Evolutionary conservation across 2,797 vertebrate genomes (phyloP), one percentile per base, ranked within the genome.

Genomic region (Corythornis leucogaster): DNA sequence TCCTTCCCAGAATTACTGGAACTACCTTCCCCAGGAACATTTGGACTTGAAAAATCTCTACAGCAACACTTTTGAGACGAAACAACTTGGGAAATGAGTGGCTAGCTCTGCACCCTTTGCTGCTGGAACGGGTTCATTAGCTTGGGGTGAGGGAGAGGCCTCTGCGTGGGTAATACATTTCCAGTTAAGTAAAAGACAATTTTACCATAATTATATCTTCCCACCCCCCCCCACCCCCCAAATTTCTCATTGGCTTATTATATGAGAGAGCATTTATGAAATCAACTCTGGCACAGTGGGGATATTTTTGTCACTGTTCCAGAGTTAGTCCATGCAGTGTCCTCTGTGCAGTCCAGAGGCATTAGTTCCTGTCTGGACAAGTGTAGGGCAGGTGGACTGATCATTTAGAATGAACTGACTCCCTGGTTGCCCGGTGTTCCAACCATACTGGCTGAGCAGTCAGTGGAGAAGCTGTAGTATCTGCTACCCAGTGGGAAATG

Each of bases 1-100:
- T 95, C 63, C 79, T 97, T 98, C 97, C 97, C 98, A 97, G 97
- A 98, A 98, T 97, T 97, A 97, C 97, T 98, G 97, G 97, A 98
- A 97, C 96, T 96, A 98, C 97, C 97, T 97, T 97, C 97, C 93
- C 89, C 97, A 97, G 97, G 97, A 98, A 97, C 97, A 98, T 98
- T 98, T 97, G 97, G 97, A 97, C 96, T 97, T 97, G 96, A 97
- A 97, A 97, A 97, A 97, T 98, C 94, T 97, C 91, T 95, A 93
- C 96, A 97, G 93, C 95, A 96, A 96, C 96, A 96, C 93, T 96
- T 95, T 89, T 95, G 95, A 95, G 97, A 96, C 93, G 95, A 94
- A 97, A 95, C 96, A 95, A 97, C 96, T 97, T 96, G 85, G 93
- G 91, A 94, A 97, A 93, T 80, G 89, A 84, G 74, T 76, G 87